These are phyloP conservation scores for Amiota mariae DNA, from an alignment of 2,888 invertebrate species.

Conservation along the genomic window DNA sequence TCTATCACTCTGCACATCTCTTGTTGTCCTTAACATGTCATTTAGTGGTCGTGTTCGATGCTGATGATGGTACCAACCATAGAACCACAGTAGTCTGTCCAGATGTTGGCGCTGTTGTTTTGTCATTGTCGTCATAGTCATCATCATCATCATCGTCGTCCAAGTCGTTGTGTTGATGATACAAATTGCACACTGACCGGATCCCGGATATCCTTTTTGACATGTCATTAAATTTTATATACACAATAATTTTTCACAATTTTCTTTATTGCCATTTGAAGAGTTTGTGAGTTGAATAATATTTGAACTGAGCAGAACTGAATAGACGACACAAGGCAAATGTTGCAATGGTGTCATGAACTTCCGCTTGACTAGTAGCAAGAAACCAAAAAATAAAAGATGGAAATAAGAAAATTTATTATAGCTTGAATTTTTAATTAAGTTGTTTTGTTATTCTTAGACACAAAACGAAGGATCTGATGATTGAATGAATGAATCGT, in stretches of 20 bases:
- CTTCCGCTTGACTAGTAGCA: neutral
- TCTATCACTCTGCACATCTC: no score
- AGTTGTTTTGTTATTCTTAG: neutral
- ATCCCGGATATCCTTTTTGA: conserved; percentile 69
- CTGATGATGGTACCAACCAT: neutral
- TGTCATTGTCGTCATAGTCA: conserved; percentile 51
- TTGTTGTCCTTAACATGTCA: no score
- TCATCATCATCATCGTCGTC: conserved; percentile 16
- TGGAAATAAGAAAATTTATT: neutral
- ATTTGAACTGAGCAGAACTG: neutral
- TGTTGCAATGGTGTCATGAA: neutral
- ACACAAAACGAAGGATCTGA: no score
- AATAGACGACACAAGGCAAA: neutral
- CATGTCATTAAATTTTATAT: conserved; percentile 68
- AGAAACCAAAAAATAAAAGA: neutral
- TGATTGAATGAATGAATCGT: no score
- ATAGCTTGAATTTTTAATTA: conserved; percentile 9
- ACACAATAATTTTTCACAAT: conserved; percentile 67
- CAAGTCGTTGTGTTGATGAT: conserved; percentile 35
- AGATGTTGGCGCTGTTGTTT: conserved; percentile 45
- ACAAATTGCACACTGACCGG: conserved; percentile 48
- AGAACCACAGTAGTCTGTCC: conserved; percentile 21
- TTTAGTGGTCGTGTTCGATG: conserved; percentile 5
- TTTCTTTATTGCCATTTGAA: conserved; percentile 65
- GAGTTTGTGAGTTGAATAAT: conserved; percentile 40